Conservation (phyloP, 2,113 vertebrate genomes). For the Cyphomyrus plagiostoma region DNA sequence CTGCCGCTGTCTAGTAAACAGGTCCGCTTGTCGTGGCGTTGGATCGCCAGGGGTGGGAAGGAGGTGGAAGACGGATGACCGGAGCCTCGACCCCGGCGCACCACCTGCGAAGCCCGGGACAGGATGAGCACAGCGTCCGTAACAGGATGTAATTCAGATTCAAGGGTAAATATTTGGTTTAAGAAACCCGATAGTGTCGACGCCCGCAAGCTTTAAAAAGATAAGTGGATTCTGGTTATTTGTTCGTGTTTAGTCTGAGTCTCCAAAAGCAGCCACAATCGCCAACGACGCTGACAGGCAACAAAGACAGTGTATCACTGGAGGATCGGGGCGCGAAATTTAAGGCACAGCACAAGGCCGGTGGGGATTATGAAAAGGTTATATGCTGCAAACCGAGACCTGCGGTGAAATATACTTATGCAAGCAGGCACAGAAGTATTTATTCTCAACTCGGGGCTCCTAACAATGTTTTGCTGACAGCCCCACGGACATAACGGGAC, state of each 20-base stretch:
- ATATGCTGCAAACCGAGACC: not conserved
- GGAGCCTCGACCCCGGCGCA: not conserved
- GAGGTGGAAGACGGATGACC: not conserved
- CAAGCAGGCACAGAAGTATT: not conserved
- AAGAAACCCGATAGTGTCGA: not conserved
- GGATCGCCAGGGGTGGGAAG: constrained; percentile 29
- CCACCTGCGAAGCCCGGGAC: constrained; percentile 47
- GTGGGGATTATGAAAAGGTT: not conserved
- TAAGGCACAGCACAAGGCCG: not conserved
- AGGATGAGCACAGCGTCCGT: not conserved
- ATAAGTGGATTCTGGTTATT: constrained; percentile 24
- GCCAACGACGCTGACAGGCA: constrained; percentile 6
- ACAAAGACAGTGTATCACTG: not conserved
- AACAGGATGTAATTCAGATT: not conserved
- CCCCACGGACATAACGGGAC: not conserved
- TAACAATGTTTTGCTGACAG: not conserved
- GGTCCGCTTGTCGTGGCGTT: constrained; percentile 33
- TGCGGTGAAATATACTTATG: not conserved
- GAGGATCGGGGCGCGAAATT: not conserved
- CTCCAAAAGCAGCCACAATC: constrained; percentile 23
- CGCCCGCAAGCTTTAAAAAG: not conserved
- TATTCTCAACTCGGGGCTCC: not conserved
- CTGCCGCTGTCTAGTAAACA: constrained; percentile 65
- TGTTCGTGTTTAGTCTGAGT: constrained; percentile 38
- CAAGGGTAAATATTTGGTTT: constrained; percentile 15